Conservation (phyloP, 2,888 invertebrate genomes). For the Meteorus cinctellus region DNA sequence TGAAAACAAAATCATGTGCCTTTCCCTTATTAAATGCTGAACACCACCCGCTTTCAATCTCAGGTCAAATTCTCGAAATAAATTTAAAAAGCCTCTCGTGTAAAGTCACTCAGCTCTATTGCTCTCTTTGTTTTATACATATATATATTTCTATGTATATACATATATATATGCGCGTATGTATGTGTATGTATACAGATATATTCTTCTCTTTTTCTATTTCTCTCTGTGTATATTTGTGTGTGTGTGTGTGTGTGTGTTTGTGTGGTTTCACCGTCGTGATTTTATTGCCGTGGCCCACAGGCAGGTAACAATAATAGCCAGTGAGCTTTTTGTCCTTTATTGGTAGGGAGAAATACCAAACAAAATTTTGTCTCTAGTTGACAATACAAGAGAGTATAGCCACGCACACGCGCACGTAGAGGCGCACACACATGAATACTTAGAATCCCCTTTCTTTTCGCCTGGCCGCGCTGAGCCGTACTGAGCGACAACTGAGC, state of each 20-base stretch:
- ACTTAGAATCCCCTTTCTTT: constrained; percentile 66
- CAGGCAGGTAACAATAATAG: constrained; percentile 25
- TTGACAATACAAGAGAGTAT: constrained; percentile 26
- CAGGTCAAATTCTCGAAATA: constrained; percentile 20
- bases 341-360: background rate
- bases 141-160: no score
- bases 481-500: constrained; percentile 76
- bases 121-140: constrained; percentile 17
- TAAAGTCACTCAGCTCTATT: constrained; percentile 21
- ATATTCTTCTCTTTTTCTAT: constrained; percentile 15
- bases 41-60: background rate
- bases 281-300: constrained; percentile 39
- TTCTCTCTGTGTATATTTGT: background rate
- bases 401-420: constrained; percentile 36
- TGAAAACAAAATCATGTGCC: no score
- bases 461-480: constrained; percentile 72
- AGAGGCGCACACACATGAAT: constrained; percentile 58
- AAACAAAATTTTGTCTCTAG: background rate
- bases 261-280: constrained; percentile 15
- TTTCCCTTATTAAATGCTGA: constrained; percentile 1
- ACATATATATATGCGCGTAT: no score
- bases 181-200: background rate
- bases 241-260: background rate
- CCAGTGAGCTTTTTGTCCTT: constrained; percentile 1
- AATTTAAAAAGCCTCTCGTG: background rate